A percentile compares a stretch with the other conserved stretches of the same genome.
These are phyloP conservation scores for Plagodis dolabraria DNA, from an alignment of 2,888 invertebrate species.

Conservation along the genomic window DNA sequence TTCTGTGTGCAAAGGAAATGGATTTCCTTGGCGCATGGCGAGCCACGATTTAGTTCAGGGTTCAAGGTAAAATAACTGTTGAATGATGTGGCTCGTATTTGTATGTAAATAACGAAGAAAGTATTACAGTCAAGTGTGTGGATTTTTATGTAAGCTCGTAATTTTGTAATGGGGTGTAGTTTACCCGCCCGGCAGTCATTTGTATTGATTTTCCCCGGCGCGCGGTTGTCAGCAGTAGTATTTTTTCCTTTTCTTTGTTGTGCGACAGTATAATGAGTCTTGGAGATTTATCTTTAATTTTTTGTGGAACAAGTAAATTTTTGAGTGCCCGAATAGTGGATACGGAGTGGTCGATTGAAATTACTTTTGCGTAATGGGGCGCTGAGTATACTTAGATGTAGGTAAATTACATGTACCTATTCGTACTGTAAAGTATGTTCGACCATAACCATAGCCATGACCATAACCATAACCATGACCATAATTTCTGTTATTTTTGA, in stretches of 20 bases:
- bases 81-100: conserved; percentile 47
- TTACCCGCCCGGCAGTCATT: conserved; percentile 47
- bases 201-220: conserved; percentile 76
- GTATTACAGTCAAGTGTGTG: not conserved
- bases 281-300: too few species aligned
- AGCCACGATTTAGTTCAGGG: conserved; percentile 49
- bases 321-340: too few species aligned
- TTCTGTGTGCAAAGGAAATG: conserved; percentile 19
- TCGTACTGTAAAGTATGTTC: too few species aligned
- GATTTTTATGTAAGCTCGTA: not conserved
- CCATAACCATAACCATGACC: too few species aligned
- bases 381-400: too few species aligned
- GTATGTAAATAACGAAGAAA: conserved; percentile 11
- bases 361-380: too few species aligned
- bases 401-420: too few species aligned
- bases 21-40: conserved; percentile 40
- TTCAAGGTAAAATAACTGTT: conserved; percentile 70
- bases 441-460: too few species aligned
- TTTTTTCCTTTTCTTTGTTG: conserved; percentile 54
- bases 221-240: conserved; percentile 53
- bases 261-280: conserved; percentile 9
- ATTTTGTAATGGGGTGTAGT: conserved; percentile 6
- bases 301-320: too few species aligned
- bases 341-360: too few species aligned
- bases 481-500: too few species aligned